A percentile compares a stretch with the other conserved stretches of the same genome.
Conservation (phyloP, 2,113 vertebrate species). For the Mystacornis crossleyi region DNA sequence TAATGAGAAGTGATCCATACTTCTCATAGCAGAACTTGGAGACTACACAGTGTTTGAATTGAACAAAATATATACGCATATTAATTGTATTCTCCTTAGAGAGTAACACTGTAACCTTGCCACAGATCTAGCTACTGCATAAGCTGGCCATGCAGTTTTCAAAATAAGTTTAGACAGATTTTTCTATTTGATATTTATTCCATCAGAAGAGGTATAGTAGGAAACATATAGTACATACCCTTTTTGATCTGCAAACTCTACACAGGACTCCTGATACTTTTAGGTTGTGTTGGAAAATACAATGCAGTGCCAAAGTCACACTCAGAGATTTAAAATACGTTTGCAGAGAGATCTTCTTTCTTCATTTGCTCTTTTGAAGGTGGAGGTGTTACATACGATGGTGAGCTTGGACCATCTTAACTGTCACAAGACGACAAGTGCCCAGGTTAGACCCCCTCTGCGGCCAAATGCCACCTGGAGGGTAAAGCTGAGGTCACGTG, state of each 20-base stretch:
- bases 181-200: slow-evolving; percentile 27
- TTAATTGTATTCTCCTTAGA: slow-evolving; percentile 63
- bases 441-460: background rate
- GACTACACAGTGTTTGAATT: slow-evolving; percentile 45
- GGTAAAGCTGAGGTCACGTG: background rate
- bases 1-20: slow-evolving; percentile 25
- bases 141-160: slow-evolving; percentile 67
- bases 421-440: background rate
- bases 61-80: slow-evolving; percentile 37
- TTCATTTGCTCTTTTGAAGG: background rate
- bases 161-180: slow-evolving; percentile 64
- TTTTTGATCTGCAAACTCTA: slow-evolving; percentile 4
- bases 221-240: background rate
- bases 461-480: background rate
- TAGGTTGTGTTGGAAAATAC: background rate
- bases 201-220: slow-evolving; percentile 6
- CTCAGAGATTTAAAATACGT: background rate
- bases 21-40: slow-evolving; percentile 35
- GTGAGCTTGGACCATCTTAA: background rate
- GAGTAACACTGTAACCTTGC: slow-evolving; percentile 56
- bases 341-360: background rate
- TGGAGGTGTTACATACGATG: background rate
- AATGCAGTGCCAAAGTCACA: background rate
- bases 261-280: background rate
- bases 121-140: slow-evolving; percentile 57